Base-by-base conservation (phyloP, 1,140 invertebrate genomes). In the Euglossa dilemma region DNA sequence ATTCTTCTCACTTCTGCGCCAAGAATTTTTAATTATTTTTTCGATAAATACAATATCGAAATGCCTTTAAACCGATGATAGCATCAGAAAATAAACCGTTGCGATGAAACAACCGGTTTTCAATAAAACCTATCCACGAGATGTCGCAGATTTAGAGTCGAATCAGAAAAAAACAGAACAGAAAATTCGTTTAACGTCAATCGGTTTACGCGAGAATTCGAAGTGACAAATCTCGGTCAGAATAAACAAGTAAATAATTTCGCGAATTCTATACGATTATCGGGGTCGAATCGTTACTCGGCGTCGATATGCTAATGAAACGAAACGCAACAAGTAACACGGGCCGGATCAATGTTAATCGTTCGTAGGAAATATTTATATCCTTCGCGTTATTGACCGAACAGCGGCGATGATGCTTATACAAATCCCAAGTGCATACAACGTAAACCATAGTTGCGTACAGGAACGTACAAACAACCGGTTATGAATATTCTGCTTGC, bases 371-470 rank as follows among this genome's bases (percentile, higher is more conserved):
- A 71, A 43, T 59, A 52, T 79, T 61, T 50, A 59, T 71, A 61
- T 63, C 54, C 25, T 36, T 71, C 18, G 25, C 20, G 25, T 47
- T 69, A 56, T 67, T 47, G 67, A 78, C 36, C 43, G 50, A 56
- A 25, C 18, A 36, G 50, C 20, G 8, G n/a, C 4, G 23, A 28
- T 47, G 64, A 57, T 56, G 52, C 76, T 47, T 52, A 25, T 69
- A 69, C n/a, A 63, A 80, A 72, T 72, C 56, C 67, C 52, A 25
- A 52, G 23, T 23, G 67, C 52, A 79, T 61, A 71, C 43, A 61
- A 70, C 20, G 50, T 79, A 71, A 69, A 78, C 52, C 70, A 57
- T 70, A 57, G n/a, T 77, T 54, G 54, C 20, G 45, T n/a, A 76
- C 3, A 11, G 47, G 14, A 20, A 71, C 23, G 50, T 54, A 20